Evolutionary conservation across 2,797 vertebrate species (phyloP), one percentile per base, ranked within the genome.

Genomic region (Sebastes cheni): DNA sequence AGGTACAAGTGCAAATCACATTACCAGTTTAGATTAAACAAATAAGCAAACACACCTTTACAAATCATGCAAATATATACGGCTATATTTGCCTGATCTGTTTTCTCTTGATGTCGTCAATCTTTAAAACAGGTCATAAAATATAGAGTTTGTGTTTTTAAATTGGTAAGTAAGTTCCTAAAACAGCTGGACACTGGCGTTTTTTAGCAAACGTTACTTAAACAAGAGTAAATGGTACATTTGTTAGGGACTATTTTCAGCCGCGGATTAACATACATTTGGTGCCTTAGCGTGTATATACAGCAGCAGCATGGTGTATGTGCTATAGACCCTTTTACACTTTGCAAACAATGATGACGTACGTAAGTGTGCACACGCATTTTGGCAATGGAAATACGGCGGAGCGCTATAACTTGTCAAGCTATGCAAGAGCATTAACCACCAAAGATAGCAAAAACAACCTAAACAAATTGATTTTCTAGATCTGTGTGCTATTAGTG

Each of bases 1-100:
- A 16, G 36, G 70, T 14, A 39, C 60, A 25, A 80, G 30, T 77
- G 23, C 30, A 78, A 80, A 83, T 85, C 50, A 20, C 32, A 72
- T 65, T 62, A 79, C 16, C 30, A 60, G 12, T 77, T 74, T 58
- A 12, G 7, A 81, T 68, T 34, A 70, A 23, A 52, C 22, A 58
- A 70, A 67, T 29, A 59, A 69, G 9, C 5, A 50, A 36, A 18
- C n/a, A 16, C 69, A 65, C 34, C 8, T 74, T 67, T 30, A 54
- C 36, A 72, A 68, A 74, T 27, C 3, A 3, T 14, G 32, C 34
- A 62, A 42, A 65, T 67, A 25, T 23, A 3, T 34, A 27, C 14
- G 14, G 36, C 3, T 34, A 6, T 20, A 55, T 59, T 68, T 5
- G 3, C 30, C 25, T 61, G 8, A 29, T 50, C 20, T 10, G 4